Evolutionary conservation across 2,888 invertebrate species (phyloP), one percentile per base, ranked within the genome.

Genomic region (Ditula angustiorana): DNA sequence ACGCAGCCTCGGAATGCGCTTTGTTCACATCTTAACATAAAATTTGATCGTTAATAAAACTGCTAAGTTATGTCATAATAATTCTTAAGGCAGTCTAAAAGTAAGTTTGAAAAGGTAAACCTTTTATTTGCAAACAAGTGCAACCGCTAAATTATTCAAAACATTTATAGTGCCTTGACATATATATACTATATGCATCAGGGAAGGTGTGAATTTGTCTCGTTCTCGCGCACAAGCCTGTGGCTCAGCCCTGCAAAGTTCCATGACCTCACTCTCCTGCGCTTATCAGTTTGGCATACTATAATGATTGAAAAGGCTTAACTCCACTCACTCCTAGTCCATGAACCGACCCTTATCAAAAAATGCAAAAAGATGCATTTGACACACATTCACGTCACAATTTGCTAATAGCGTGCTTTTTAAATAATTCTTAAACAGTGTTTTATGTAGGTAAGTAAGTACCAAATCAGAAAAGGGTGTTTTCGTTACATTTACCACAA

Each of bases 211-310:
- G 33, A 59, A 64, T 59, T 64, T 53, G 64, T 53, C 58, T 58
- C 58, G 46, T 59, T 59, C 64, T 47, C 33, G 52, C 64, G 52
- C 35, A 46, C 33, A 28, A 53, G 53, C 11, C 46, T 37, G 52
- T 52, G 46, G n/a, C 53, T 35, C 52, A 53, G 64, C 33, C 64
- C 64, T 64, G 58, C 64, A 64, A 64, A 57, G 64, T 64, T 64
- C 64, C 52, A 59, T 64, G 64, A 64, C 64, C 64, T 58, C 64
- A 57, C 63, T 59, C 63, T 59, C 59, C 64, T 64, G 53, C 64
- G 52, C 64, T 64, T 64, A 64, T 64, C 64, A 64, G 37, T 37
- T 59, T 53, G 46, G 35, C 46, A 64, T 21, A 28, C 35, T 13
- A 21, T 7, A 47, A 53, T 53, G 21, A 37, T 19, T 19, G 16